Base-by-base conservation (phyloP, 2,797 vertebrate genomes). In the Crotalus adamanteus region DNA sequence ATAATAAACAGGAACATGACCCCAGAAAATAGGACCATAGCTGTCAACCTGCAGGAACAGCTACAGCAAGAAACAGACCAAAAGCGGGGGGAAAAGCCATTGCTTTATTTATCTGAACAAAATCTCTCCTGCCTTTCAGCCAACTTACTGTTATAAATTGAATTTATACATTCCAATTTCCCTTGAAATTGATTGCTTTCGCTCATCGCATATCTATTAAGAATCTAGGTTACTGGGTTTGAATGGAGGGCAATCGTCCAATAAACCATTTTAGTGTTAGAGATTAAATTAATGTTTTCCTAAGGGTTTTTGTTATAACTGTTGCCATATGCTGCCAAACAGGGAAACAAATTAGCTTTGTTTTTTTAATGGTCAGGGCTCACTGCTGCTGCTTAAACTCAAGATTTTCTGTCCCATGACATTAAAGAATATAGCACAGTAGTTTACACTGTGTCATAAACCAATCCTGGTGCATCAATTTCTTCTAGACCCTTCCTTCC, bases 131-230 rank as follows among this genome's bases (percentile, higher is more conserved):
- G 13, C 16, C 51, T 37, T 7, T 31, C 14, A 3, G 16, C 14
- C 47, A 13, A 25, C 16, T 57, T 53, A 22, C 0, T 18, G 55
- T 91, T 55, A 22, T 57, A 88, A 6, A 83, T 91, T 26, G 42
- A 57, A 20, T 6, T 91, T 42, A 63, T 51, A 13, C 89, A 3
- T 85, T 92, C 86, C 26, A 53, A 14, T 87, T 95, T 94, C 60
- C 56, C 90, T 87, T 93, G 91, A 87, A 95, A 96, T 94, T 31
- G 65, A 5, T 91, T 93, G 91, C 25, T 61, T 94, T 93, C 31
- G 88, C 95, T 96, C 89, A 92, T 94, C 61, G 61, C 73, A 92
- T 92, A 59, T 53, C n/a, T 78, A 42, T 95, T 94, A 96, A 93
- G 92, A 65, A 69, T 57, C 25, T 18, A 55, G 56, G 56, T 91